A percentile compares a stretch with the other conserved stretches of the same genome.
phyloP scores from a whole-genome alignment of 2,888 invertebrate genomes.

The Macaria notata region DNA sequence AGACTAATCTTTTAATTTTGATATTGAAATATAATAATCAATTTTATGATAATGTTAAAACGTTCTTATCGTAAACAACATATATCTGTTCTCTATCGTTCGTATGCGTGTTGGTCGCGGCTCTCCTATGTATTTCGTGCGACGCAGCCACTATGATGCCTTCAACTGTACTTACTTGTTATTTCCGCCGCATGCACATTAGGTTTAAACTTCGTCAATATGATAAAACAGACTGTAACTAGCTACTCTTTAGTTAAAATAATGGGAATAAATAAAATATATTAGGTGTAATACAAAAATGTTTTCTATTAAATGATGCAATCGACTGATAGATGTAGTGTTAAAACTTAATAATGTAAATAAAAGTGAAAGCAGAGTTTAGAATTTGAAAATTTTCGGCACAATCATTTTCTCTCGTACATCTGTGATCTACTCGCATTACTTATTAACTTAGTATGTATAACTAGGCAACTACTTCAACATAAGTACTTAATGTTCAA shows the following conservation, averaged over 20 bases:
- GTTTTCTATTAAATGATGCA: conserved; percentile 55
- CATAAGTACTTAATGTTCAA: conserved; percentile 18
- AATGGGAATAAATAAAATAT: conserved; percentile 9
- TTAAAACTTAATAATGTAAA: conserved; percentile 47
- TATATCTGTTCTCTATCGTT: no score
- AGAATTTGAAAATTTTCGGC: conserved; percentile 44
- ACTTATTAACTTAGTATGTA: conserved; percentile 22
- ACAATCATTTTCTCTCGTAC: conserved; percentile 51
- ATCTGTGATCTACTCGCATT: conserved; percentile 63
- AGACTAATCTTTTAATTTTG: no score
- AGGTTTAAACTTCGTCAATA: not conserved
- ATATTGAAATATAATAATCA: no score
- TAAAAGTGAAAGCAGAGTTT: conserved; percentile 27
- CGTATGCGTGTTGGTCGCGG: no score
- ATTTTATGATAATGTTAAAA: no score
- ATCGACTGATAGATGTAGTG: conserved; percentile 77
- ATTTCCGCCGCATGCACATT: no score
- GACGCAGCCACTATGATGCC: no score
- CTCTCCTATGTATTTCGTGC: no score
- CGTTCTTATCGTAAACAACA: no score
- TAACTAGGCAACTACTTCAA: not conserved
- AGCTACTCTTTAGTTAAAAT: not conserved
- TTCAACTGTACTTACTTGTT: no score
- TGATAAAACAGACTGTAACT: not conserved
- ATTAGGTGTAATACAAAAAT: conserved; percentile 30